phyloP scores from a whole-genome alignment of 2,797 vertebrate genomes.

The Hemitrygon akajei region DNA sequence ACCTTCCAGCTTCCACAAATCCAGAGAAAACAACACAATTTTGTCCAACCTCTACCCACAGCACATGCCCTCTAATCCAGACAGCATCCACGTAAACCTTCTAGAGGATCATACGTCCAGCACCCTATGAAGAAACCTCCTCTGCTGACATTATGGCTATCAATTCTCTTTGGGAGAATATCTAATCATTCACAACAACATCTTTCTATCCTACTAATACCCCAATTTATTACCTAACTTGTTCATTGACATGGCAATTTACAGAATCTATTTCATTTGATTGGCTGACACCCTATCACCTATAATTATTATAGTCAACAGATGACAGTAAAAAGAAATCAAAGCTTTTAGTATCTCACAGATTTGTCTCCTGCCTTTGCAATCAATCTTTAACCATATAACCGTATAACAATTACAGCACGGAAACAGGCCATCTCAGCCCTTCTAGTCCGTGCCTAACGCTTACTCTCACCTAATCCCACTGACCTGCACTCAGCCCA shows the following conservation, averaged over 20 bases:
- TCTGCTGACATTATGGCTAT: not conserved
- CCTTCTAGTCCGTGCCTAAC: no score
- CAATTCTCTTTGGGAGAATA: not conserved
- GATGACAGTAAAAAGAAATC: not conserved
- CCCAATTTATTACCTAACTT: not conserved
- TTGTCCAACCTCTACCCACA: no score
- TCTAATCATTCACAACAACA: not conserved
- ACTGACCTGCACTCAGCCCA: no score
- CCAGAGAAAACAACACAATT: no score
- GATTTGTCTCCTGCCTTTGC: not conserved
- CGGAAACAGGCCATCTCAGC: no score
- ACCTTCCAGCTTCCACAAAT: no score
- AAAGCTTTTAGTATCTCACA: not conserved
- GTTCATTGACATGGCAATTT: not conserved
- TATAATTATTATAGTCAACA: not conserved
- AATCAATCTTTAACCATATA: no score
- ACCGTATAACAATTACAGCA: no score
- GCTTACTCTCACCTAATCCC: no score
- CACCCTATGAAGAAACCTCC: not conserved
- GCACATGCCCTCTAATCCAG: no score
- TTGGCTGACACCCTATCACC: not conserved
- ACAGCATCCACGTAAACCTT: not conserved
- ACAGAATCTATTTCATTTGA: not conserved
- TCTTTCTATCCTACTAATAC: not conserved
- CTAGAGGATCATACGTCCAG: not conserved